A percentile compares a stretch with the other conserved stretches of the same genome.
phyloP scores from a whole-genome alignment of 1,140 invertebrate genomes.

The Sinonovacula constricta region DNA sequence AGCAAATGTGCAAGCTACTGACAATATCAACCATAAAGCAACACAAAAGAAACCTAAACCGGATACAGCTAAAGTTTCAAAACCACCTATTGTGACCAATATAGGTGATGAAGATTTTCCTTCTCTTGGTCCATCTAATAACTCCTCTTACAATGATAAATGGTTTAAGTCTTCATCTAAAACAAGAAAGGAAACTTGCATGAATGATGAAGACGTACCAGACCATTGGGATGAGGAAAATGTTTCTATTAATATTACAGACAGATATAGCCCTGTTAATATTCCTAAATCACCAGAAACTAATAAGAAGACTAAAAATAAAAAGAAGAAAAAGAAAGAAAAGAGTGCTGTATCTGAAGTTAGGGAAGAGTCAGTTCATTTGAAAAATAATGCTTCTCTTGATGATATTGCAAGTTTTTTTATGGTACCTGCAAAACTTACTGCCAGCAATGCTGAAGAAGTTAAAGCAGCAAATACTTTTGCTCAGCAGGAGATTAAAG shows the following conservation, averaged over 20 bases:
- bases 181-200: not conserved
- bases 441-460: not conserved
- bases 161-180: slow-evolving; percentile 39
- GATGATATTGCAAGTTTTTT: slow-evolving; percentile 63
- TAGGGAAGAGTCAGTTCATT: slow-evolving; percentile 20
- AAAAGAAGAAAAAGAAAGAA: slow-evolving; percentile 73
- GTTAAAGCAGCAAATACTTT: slow-evolving; percentile 1
- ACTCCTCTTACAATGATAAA: slow-evolving; percentile 25
- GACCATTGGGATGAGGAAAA: not conserved
- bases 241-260: slow-evolving; percentile 6
- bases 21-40: no score
- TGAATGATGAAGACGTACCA: slow-evolving; percentile 1
- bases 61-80: slow-evolving; percentile 11
- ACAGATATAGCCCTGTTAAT: slow-evolving; percentile 44
- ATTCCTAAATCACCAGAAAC: slow-evolving; percentile 38
- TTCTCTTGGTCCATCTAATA: slow-evolving; percentile 62
- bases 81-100: not conserved
- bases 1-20: no score
- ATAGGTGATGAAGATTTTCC: slow-evolving; percentile 74
- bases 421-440: slow-evolving; percentile 19
- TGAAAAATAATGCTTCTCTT: slow-evolving; percentile 52
- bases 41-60: no score
- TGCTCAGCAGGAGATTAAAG: no score
- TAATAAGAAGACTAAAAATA: slow-evolving; percentile 64
- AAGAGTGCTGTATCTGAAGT: slow-evolving; percentile 50